These are phyloP conservation scores for Epistrophella euchroma DNA, from an alignment of 2,888 invertebrate genomes.

Conservation along the genomic window DNA sequence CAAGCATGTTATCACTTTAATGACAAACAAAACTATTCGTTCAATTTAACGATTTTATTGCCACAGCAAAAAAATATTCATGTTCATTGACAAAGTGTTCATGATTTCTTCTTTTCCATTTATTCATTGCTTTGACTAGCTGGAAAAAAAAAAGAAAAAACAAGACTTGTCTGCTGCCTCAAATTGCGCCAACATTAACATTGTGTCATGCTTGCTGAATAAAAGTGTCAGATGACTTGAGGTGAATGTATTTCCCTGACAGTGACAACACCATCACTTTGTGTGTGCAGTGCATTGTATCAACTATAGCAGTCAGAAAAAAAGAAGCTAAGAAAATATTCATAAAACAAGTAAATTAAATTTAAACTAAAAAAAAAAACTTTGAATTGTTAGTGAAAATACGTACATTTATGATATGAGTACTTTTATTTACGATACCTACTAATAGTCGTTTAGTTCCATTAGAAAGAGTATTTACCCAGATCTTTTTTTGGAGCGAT, in stretches of 20 bases:
- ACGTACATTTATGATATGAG: neutral
- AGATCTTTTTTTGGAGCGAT: no score
- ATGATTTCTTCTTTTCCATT: slow-evolving; percentile 42
- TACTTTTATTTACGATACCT: no score
- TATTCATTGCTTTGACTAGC: slow-evolving; percentile 26
- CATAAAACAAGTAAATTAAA: neutral
- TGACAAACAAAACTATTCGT: slow-evolving; percentile 21
- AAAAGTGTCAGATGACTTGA: slow-evolving; percentile 63
- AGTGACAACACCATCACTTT: slow-evolving; percentile 38
- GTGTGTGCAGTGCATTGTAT: slow-evolving; percentile 15
- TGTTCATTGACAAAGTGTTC: slow-evolving; percentile 64
- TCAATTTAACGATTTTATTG: slow-evolving; percentile 49
- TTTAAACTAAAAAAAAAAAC: neutral
- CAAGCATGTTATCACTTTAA: neutral
- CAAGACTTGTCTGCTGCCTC: slow-evolving; percentile 1
- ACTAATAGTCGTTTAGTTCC: no score
- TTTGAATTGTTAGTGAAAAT: neutral
- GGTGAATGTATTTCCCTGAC: slow-evolving; percentile 49
- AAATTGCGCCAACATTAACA: slow-evolving; percentile 33
- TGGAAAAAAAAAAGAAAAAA: neutral
- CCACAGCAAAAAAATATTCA: slow-evolving; percentile 36
- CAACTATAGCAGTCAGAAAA: neutral
- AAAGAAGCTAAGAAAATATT: neutral
- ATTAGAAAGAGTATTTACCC: no score
- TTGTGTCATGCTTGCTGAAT: slow-evolving; percentile 62